phyloP scores from a whole-genome alignment of 2,888 invertebrate genomes.

The Oeneis ivallda region DNA sequence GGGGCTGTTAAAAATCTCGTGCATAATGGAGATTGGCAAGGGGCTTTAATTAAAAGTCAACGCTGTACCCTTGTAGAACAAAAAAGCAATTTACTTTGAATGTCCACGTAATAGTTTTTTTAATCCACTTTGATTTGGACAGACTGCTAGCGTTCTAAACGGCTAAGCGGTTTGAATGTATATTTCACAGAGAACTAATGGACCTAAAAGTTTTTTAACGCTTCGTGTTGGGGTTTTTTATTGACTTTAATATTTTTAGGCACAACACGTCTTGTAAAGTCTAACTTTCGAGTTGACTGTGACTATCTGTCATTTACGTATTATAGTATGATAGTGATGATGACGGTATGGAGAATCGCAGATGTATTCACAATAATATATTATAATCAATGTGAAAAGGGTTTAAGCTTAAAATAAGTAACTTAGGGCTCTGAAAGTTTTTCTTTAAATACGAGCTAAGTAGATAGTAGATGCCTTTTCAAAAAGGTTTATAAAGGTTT shows the following conservation, averaged over 20 bases:
- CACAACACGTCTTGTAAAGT: conserved; percentile 36
- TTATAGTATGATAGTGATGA: too few species aligned
- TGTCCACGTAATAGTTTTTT: conserved; percentile 50
- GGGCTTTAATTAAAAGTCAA: conserved; percentile 78
- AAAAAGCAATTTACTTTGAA: conserved; percentile 67
- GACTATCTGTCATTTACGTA: conserved; percentile 52
- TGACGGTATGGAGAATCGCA: too few species aligned
- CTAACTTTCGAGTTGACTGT: conserved; percentile 62
- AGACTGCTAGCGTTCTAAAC: conserved; percentile 30
- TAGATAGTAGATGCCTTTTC: too few species aligned
- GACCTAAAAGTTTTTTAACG: conserved; percentile 21
- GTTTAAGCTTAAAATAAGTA: too few species aligned
- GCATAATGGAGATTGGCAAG: conserved; percentile 68
- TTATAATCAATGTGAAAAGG: too few species aligned
- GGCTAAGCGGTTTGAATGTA: conserved; percentile 22
- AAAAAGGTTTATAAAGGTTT: too few species aligned
- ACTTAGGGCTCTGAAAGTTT: too few species aligned
- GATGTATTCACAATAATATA: too few species aligned
- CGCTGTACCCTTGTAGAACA: conserved; percentile 61
- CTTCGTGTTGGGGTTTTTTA: conserved; percentile 3
- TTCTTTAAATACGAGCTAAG: too few species aligned
- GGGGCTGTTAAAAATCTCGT: conserved; percentile 69
- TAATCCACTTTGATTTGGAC: conserved; percentile 34
- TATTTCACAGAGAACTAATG: conserved; percentile 20
- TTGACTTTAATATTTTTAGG: background rate